phyloP scores from a whole-genome alignment of 2,888 invertebrate genomes.

The Plagodis pulveraria region DNA sequence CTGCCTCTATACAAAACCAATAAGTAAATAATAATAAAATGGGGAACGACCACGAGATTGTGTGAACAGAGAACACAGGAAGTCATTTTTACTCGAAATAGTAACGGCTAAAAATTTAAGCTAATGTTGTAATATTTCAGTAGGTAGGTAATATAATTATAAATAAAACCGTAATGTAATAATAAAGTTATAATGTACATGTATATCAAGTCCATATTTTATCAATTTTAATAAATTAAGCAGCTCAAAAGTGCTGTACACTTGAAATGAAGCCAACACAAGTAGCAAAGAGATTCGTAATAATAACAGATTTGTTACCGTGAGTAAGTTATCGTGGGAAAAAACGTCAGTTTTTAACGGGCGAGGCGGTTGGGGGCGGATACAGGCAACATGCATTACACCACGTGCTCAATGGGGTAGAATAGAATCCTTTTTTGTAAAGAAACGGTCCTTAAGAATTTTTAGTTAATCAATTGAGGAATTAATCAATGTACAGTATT shows the following conservation, averaged over 20 bases:
- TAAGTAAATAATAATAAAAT: constrained; percentile 80
- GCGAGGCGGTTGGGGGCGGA: constrained; percentile 68
- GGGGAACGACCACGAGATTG: constrained; percentile 72
- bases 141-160: no score
- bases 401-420: constrained; percentile 65
- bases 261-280: constrained; percentile 23
- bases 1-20: constrained; percentile 78
- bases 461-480: constrained; percentile 13
- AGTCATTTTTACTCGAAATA: constrained; percentile 65
- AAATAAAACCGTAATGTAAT: no score
- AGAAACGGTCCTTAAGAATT: constrained; percentile 33
- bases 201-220: no score
- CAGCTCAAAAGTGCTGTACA: constrained; percentile 5
- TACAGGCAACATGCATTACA: constrained; percentile 63
- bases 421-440: constrained; percentile 44
- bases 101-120: constrained; percentile 48
- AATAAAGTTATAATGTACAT: no score
- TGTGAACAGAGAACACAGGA: constrained; percentile 74
- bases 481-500: background rate
- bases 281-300: constrained; percentile 39
- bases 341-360: constrained; percentile 69
- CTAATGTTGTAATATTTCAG: background rate
- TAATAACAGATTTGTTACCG: constrained; percentile 64
- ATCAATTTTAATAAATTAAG: background rate
- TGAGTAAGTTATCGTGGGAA: constrained; percentile 75